phyloP scores from a whole-genome alignment of 2,113 vertebrate species.

The Oreochromis niloticus region DNA sequence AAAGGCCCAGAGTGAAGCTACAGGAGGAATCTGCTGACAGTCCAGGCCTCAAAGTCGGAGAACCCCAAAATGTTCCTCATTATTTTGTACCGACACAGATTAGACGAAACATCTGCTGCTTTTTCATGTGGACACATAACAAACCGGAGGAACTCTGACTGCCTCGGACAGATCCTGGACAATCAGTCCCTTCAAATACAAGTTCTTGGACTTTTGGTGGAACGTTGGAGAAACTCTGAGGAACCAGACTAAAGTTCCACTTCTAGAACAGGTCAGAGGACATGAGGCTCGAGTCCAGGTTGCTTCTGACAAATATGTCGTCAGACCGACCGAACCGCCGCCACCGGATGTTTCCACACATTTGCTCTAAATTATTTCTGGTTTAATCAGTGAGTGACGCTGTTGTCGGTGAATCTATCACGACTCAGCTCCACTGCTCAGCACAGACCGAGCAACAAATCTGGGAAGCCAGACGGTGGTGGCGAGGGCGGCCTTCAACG shows the following conservation, averaged over 20 bases:
- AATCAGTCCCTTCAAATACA: neutral
- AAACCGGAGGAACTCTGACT: neutral
- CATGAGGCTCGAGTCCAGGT: neutral
- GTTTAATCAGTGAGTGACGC: neutral
- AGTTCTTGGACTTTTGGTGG: neutral
- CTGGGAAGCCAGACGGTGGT: neutral
- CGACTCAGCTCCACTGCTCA: neutral
- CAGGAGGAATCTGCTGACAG: neutral
- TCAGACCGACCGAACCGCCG: accelerated
- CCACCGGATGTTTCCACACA: neutral
- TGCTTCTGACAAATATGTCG: neutral
- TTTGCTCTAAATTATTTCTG: neutral
- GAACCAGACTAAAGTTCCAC: neutral
- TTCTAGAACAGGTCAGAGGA: neutral
- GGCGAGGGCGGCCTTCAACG: accelerated
- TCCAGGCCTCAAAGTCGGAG: neutral
- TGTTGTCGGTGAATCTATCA: neutral
- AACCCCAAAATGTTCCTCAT: neutral
- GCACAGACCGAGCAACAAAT: neutral
- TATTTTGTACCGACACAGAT: neutral
- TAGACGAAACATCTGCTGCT: neutral
- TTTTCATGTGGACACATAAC: neutral
- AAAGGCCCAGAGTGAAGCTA: neutral
- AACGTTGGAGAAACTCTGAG: neutral
- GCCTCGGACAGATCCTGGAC: neutral